Evolutionary conservation across 2,113 vertebrate species (phyloP).

Genomic region (Ptilonorhynchus violaceus): DNA sequence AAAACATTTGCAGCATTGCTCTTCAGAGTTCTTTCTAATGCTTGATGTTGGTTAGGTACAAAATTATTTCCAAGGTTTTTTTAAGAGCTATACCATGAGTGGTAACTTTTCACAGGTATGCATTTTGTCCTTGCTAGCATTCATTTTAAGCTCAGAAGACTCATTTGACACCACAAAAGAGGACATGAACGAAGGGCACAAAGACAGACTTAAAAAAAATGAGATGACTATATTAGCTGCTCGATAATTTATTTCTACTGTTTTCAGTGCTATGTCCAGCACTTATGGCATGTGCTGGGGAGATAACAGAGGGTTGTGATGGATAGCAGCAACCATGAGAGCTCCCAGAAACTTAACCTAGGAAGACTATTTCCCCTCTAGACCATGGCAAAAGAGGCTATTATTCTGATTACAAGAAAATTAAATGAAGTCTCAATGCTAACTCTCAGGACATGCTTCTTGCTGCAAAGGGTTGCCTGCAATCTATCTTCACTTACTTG

Average conservation of each 20-base stretch:
- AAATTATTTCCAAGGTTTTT: not conserved
- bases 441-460: not conserved
- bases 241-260: slow-evolving; percentile 10
- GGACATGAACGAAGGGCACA: not conserved
- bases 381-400: not conserved
- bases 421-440: slow-evolving; percentile 7
- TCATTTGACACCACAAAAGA: not conserved
- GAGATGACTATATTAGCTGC: not conserved
- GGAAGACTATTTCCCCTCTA: not conserved
- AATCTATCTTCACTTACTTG: not conserved
- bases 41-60: not conserved
- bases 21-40: not conserved
- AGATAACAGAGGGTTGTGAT: slow-evolving; percentile 70
- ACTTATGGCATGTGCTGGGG: slow-evolving; percentile 33
- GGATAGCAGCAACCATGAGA: slow-evolving; percentile 63
- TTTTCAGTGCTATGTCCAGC: slow-evolving; percentile 23
- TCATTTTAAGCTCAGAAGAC: not conserved
- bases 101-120: not conserved
- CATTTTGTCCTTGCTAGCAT: not conserved
- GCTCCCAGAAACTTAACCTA: not conserved
- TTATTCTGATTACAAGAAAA: slow-evolving; percentile 11
- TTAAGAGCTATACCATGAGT: not conserved
- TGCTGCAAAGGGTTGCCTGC: not conserved
- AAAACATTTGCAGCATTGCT: not conserved
- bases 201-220: not conserved